Evolutionary conservation across 2,888 invertebrate genomes (phyloP).

Genomic region (Syrphus vitripennis): DNA sequence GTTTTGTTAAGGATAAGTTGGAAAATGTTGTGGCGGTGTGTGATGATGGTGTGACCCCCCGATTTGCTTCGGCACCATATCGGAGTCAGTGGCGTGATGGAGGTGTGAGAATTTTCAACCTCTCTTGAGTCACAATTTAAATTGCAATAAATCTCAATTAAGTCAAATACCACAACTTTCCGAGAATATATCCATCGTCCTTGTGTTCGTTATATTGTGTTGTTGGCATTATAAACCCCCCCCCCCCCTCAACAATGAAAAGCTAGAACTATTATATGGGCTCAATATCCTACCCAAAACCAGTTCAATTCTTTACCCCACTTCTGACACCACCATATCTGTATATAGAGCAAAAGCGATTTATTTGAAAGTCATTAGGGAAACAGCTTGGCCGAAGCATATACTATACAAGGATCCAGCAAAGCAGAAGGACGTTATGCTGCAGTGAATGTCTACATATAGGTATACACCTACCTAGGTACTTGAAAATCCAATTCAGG

Average conservation of each 20-base stretch:
- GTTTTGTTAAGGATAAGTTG: no score
- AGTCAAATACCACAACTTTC: conserved; percentile 61
- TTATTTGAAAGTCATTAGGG: conserved; percentile 69
- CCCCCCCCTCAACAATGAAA: no score
- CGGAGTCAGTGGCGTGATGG: neutral
- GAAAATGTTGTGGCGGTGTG: neutral
- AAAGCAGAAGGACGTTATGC: conserved; percentile 10
- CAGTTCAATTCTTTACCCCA: neutral
- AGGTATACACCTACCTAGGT: no score
- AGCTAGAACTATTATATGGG: neutral
- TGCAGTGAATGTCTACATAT: conserved; percentile 59
- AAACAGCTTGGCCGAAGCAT: conserved; percentile 35
- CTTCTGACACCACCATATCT: neutral
- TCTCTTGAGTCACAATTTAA: conserved; percentile 67
- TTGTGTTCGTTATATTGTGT: conserved; percentile 16
- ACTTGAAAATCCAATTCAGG: conserved; percentile 66
- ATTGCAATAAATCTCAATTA: conserved; percentile 70
- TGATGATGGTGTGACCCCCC: neutral
- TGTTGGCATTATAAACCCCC: neutral
- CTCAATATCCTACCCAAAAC: neutral
- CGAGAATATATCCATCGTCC: conserved; percentile 43
- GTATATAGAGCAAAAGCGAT: conserved; percentile 59
- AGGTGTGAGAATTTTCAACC: conserved; percentile 37
- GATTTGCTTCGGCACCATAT: neutral
- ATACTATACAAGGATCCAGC: neutral